Conservation (phyloP, 2,113 vertebrate species). For the Erythrocercus mccallii region DNA sequence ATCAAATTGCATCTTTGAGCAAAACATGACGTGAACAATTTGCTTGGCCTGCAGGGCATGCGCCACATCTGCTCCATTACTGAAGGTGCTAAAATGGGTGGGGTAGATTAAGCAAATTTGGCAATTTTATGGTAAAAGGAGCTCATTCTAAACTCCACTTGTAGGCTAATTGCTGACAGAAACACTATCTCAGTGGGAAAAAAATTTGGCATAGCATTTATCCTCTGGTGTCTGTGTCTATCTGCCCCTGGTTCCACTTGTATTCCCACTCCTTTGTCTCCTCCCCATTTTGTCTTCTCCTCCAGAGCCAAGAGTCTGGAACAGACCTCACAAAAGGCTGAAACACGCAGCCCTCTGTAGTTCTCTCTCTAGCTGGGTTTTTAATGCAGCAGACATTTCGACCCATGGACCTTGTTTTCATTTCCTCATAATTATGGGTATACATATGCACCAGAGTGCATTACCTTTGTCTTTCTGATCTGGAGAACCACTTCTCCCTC, state of each 20-base stretch:
- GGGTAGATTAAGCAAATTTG: background rate
- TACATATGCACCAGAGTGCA: background rate
- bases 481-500: background rate
- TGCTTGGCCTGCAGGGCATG: background rate
- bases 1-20: background rate
- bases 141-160: background rate
- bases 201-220: background rate
- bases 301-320: background rate
- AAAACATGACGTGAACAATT: background rate
- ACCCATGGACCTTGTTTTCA: background rate
- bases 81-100: background rate
- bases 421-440: background rate
- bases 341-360: background rate
- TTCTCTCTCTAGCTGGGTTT: background rate
- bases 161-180: background rate
- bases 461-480: background rate
- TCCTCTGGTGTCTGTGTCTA: background rate
- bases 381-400: background rate
- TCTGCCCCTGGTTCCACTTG: background rate
- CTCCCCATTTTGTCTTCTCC: background rate
- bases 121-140: background rate
- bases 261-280: background rate
- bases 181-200: background rate
- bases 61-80: background rate
- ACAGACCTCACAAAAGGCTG: background rate